Conservation (phyloP, 1,140 invertebrate species). For the Branchinecta lynchi region DNA sequence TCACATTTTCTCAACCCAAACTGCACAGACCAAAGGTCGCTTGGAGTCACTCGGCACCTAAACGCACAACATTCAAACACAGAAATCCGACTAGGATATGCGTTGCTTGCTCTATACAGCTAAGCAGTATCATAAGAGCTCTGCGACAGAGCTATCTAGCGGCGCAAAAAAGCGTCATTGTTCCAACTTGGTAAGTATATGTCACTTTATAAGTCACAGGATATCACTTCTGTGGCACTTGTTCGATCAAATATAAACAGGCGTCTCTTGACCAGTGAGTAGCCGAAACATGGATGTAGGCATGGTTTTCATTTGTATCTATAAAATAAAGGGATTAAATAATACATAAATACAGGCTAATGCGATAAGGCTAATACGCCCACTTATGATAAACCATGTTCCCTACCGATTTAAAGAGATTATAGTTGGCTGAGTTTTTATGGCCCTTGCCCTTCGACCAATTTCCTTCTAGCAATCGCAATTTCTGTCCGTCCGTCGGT, state of each 20-base stretch:
- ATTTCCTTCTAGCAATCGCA: no score
- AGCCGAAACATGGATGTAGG: constrained; percentile 98
- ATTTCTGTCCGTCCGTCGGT: no score
- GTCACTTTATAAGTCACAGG: background rate
- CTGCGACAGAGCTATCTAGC: background rate
- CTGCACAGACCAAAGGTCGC: no score
- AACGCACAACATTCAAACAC: no score
- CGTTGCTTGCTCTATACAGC: background rate
- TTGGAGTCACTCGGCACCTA: no score
- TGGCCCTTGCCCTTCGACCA: no score
- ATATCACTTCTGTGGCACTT: background rate
- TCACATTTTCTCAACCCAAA: no score
- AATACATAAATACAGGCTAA: background rate
- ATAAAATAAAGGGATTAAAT: constrained; percentile 31
- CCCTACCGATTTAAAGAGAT: background rate
- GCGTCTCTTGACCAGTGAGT: constrained; percentile 95
- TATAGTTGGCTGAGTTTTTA: no score
- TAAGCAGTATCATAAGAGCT: background rate
- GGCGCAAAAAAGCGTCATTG: background rate
- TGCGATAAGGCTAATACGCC: no score
- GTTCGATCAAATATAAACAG: constrained; percentile 71
- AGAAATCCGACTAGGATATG: background rate
- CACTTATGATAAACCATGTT: no score
- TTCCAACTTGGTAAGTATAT: background rate
- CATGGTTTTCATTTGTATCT: constrained; percentile 99